Conservation (phyloP, 2,888 invertebrate species). For the Cremastinae sp. region DNA sequence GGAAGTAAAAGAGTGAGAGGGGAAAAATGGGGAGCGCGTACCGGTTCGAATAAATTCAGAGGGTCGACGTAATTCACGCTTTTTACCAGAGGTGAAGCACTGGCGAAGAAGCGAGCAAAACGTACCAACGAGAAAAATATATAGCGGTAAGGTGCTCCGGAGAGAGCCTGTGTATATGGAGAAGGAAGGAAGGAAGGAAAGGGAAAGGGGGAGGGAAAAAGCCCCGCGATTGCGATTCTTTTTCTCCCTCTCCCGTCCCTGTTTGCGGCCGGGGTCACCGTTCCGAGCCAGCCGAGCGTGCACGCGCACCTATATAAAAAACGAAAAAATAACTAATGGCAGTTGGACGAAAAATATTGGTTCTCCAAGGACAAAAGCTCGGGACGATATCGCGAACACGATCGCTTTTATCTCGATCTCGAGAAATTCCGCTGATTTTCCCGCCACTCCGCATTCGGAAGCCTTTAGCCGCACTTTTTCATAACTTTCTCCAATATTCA, state of each 20-base stretch:
- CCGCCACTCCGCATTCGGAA: too few species aligned
- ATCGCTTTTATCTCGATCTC: too few species aligned
- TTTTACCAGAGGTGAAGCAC: conserved; percentile 52
- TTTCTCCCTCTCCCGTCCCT: conserved; percentile 27
- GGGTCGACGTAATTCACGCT: conserved; percentile 59
- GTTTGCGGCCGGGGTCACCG: conserved; percentile 29
- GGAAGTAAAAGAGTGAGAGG: conserved; percentile 13
- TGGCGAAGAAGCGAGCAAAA: conserved; percentile 39
- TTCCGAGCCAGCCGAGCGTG: conserved; percentile 52
- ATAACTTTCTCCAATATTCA: too few species aligned
- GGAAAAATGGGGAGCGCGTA: conserved; percentile 38
- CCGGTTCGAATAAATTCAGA: conserved; percentile 60
- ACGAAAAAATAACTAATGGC: conserved; percentile 61
- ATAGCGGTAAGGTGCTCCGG: conserved; percentile 50
- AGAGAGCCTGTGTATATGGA: conserved; percentile 27
- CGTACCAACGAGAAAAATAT: conserved; percentile 51
- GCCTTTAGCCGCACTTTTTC: too few species aligned
- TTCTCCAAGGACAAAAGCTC: conserved; percentile 55
- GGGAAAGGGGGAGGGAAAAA: conserved; percentile 45
- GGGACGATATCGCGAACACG: not conserved
- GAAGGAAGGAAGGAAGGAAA: conserved; percentile 11
- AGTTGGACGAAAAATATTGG: conserved; percentile 54
- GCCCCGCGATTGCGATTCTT: conserved; percentile 34
- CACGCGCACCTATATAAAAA: conserved; percentile 19
- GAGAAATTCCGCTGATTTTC: too few species aligned